These are phyloP conservation scores for Sebastes alutus DNA, from an alignment of 2,797 vertebrate species.

Conservation along the genomic window DNA sequence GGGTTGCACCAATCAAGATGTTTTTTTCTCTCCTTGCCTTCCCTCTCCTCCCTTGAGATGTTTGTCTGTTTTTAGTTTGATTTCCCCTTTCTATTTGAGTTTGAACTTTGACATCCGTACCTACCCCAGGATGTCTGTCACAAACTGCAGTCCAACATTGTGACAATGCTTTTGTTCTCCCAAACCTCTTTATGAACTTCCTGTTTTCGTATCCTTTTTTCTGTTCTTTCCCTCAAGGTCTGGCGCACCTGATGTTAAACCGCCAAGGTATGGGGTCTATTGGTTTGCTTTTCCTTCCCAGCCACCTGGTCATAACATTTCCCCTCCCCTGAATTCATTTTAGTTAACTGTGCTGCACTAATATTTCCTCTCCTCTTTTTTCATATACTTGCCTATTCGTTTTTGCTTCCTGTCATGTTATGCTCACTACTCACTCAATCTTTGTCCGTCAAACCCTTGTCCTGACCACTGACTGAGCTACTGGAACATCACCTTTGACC, in stretches of 20 bases:
- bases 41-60: conserved; percentile 81
- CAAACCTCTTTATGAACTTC: conserved; percentile 89
- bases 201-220: conserved; percentile 92
- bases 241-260: conserved; percentile 98
- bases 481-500: conserved; percentile 87
- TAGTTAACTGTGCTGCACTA: conserved; percentile 80
- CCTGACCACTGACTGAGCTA: conserved; percentile 88
- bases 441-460: conserved; percentile 87
- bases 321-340: conserved; percentile 72
- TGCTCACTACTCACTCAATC: conserved; percentile 85
- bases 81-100: conserved; percentile 76
- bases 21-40: conserved; percentile 84
- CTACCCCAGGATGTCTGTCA: conserved; percentile 90
- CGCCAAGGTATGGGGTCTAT: conserved; percentile 97
- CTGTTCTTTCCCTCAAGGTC: conserved; percentile 95
- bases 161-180: conserved; percentile 88
- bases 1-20: conserved; percentile 86
- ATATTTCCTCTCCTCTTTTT: conserved; percentile 81
- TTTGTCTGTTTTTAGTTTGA: conserved; percentile 84
- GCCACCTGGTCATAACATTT: conserved; percentile 73
- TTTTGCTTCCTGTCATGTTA: conserved; percentile 85
- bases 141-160: conserved; percentile 91
- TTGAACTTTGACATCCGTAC: conserved; percentile 87
- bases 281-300: conserved; percentile 84
- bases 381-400: conserved; percentile 76